Percentiles rank a stretch among this genome's conserved stretches.
Conservation (phyloP, 2,888 invertebrate species). For the Dichetophora obliterata region DNA sequence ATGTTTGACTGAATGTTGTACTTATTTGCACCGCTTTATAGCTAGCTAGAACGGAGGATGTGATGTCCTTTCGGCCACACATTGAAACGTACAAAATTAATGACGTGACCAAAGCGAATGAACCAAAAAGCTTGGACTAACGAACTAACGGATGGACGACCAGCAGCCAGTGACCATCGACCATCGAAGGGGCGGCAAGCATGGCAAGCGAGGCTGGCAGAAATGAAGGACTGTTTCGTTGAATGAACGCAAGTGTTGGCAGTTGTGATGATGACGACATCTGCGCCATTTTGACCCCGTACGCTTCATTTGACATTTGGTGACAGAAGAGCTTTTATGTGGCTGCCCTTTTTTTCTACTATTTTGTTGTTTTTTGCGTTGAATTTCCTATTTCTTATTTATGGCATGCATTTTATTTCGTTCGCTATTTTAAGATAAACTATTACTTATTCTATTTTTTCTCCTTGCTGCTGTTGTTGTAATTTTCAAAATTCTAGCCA, state of each 20-base stretch:
- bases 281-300: neutral
- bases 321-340: neutral
- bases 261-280: constrained; percentile 11
- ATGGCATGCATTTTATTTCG: neutral
- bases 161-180: neutral
- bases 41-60: no score
- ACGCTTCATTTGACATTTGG: constrained; percentile 8
- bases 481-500: no score
- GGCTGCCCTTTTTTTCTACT: neutral
- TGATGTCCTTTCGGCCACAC: no score
- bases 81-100: neutral
- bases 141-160: neutral
- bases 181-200: neutral
- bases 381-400: no score
- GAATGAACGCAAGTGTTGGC: neutral
- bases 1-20: no score
- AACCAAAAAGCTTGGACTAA: neutral
- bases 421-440: no score
- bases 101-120: constrained; percentile 8
- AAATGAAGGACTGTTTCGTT: neutral
- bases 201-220: neutral
- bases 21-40: no score
- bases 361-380: no score
- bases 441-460: no score
- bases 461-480: no score